These are phyloP conservation scores for Actias luna DNA, from an alignment of 2,888 invertebrate genomes.

Conservation along the genomic window DNA sequence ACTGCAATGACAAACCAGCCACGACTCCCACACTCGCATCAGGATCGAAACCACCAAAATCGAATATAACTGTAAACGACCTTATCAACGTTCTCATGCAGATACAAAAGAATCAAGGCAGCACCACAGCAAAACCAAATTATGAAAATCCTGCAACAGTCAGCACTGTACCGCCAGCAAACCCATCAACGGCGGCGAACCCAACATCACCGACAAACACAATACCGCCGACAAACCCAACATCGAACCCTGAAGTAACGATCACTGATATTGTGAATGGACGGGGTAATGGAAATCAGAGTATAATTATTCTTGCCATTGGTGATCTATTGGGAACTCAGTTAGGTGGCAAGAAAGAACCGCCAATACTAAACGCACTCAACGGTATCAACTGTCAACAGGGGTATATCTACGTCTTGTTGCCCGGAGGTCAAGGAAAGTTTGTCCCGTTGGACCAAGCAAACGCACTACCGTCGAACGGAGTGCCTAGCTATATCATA, in stretches of 20 bases:
- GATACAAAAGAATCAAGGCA: not conserved
- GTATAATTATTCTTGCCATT: slow-evolving; percentile 12
- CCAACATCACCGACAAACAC: too few species aligned
- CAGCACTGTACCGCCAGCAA: not conserved
- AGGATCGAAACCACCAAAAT: not conserved
- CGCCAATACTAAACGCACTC: not conserved
- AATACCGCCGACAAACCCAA: not conserved
- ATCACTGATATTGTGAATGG: not conserved
- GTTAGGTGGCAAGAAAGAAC: not conserved
- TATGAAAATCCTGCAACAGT: not conserved
- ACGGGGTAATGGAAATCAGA: not conserved
- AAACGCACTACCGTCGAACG: slow-evolving; percentile 2
- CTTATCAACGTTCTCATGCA: not conserved
- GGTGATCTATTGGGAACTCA: not conserved
- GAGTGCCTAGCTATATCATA: slow-evolving; percentile 7
- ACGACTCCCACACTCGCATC: not conserved
- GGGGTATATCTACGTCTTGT: slow-evolving; percentile 11
- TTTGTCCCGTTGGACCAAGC: slow-evolving; percentile 8
- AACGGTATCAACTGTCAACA: slow-evolving; percentile 7
- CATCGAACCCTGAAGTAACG: not conserved
- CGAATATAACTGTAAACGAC: slow-evolving; percentile 4
- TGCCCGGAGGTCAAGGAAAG: slow-evolving; percentile 11
- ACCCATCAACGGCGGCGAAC: too few species aligned
- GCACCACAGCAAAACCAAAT: not conserved
- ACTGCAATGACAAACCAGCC: not conserved